Base-by-base conservation (phyloP, 1,140 invertebrate species). In the Drosophila guanche region DNA sequence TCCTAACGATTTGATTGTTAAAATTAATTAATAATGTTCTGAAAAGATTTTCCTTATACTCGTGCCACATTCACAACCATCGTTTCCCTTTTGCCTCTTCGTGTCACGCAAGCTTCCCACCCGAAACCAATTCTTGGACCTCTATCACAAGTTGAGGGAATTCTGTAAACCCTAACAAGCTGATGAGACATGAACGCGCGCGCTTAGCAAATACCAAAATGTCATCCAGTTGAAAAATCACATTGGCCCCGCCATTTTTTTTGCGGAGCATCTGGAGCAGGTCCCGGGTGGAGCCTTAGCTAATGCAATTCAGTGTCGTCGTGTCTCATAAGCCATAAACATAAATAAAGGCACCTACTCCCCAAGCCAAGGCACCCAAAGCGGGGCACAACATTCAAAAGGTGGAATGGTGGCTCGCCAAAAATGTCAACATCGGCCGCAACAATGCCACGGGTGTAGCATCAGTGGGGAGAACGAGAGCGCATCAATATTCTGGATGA, bases 181-280 rank as follows among this genome's bases (percentile, higher is more conserved):
- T 89, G 86, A 89, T 89, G 81, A 90, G 88, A 90, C 86, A 90
- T 77, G 76, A 80, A 83, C 80, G 78, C 80, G 89, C 89, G 89
- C 88, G 88, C 80, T 90, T 89, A 76, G 84, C 75, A 78, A 90
- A 90, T 90, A 89, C 89, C 89, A 73, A 90, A 67, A 89, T 90
- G 89, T 90, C 89, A 37, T 12, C 33, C 33, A 90, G 70, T 74
- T 75, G 62, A 80, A 88, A 68, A 85, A 90, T 90, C 88, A 90
- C 88, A 85, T 85, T 85, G 83, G 88, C 83, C 83, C 89, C 89
- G 90, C 16, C 16, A 20, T 20, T 90, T 90, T 90, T 90, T 88
- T 76, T 50, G 71, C 66, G 61, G 23, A 42, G 33, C 33, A 46
- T 42, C 23, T 37, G 20, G 42, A 48, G 40, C 12, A 7, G 16